Base-by-base conservation (phyloP, 2,888 invertebrate species). In the Chalcosyrphus nemorum region DNA sequence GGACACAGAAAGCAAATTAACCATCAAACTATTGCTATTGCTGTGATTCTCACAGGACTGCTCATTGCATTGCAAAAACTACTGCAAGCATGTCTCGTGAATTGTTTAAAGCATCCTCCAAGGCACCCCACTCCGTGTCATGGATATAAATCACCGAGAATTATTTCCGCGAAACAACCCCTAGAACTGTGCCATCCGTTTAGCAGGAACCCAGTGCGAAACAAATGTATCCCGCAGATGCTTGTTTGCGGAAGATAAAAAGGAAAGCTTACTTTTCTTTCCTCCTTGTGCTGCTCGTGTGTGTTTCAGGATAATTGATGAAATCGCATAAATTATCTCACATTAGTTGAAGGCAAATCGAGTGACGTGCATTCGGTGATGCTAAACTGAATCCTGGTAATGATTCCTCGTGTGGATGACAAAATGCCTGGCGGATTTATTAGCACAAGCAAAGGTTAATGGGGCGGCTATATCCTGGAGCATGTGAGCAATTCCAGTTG, bases 281-380 rank as follows among this genome's bases (percentile, higher is more conserved):
- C 17, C 19, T 11, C 29, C 17, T 5, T 13, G 13, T 13, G 38
- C 38, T 32, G n/a, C 35, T 35, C 52, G n/a, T 27, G 4, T 4
- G 4, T 24, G 4, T 4, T 4, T 24, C 15, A 9, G 54, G n/a
- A n/a, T 54, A 54, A 32, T 54, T 54, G 54, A 54, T 54, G 54
- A n/a, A n/a, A 32, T 15, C 17, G 29, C 5, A 54, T 54, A 29
- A 2, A 24, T 50, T 50, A 50, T 27, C 24, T n/a, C 24, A 19
- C 50, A 50, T 50, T 50, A 50, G 54, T 11, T 32, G 54, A 9
- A 54, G 29, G 29, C 9, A 29, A 32, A 54, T 54, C 32, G 54
- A 32, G 29, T 54, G 52, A 29, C 29, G 15, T 29, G 54, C 17
- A 29, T 32, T 54, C 15, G 15, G 7, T 32, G 32, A 54, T 32